These are phyloP conservation scores for Bombus haemorrhoidalis DNA, from an alignment of 1,140 invertebrate genomes.

Conservation along the genomic window DNA sequence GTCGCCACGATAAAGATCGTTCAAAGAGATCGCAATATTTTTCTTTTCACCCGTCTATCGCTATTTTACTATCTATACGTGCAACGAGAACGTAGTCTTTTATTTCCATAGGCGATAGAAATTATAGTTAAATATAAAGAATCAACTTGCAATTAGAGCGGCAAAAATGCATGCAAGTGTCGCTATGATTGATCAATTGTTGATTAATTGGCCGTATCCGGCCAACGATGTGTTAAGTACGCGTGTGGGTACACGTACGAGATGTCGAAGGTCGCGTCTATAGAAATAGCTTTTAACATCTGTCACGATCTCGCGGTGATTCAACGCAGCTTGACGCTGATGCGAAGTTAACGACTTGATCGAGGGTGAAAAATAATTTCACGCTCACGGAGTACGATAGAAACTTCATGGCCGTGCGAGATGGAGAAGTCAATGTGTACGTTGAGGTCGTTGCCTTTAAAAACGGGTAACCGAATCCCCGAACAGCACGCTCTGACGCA, in stretches of 20 bases:
- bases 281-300: background rate
- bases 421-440: background rate
- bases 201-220: background rate
- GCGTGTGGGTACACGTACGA: too few species aligned
- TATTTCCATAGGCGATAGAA: too few species aligned
- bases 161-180: too few species aligned
- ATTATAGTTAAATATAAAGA: too few species aligned
- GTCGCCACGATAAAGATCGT: background rate
- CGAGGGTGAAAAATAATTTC: constrained; percentile 24
- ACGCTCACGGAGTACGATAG: background rate
- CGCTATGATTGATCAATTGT: too few species aligned
- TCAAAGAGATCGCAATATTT: background rate
- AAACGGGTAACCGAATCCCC: background rate
- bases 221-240: background rate
- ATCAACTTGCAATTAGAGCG: too few species aligned
- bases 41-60: background rate
- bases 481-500: background rate
- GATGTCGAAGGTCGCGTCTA: background rate
- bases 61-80: background rate
- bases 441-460: constrained; percentile 16
- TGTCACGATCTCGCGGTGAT: background rate
- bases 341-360: constrained; percentile 8
- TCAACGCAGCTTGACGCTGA: background rate
- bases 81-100: too few species aligned
- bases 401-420: background rate